Evolutionary conservation across 2,888 invertebrate genomes (phyloP).

Genomic region (Nowickia ferox): DNA sequence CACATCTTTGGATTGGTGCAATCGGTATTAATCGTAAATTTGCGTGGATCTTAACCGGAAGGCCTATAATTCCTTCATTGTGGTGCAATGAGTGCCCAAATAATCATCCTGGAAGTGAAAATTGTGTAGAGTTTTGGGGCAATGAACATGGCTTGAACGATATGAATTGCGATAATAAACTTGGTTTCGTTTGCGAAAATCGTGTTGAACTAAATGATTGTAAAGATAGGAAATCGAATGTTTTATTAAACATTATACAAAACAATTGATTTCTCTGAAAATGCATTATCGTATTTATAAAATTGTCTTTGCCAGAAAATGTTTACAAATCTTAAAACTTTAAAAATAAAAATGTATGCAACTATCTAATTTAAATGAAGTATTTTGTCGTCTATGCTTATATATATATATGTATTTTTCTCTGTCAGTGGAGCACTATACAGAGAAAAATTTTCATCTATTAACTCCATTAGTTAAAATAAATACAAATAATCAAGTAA

Average conservation of each 20-base stretch:
- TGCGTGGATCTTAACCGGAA: constrained; percentile 41
- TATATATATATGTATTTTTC: no score
- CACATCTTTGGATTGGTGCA: constrained; percentile 45
- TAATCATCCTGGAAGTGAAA: constrained; percentile 34
- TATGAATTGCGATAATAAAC: constrained; percentile 35
- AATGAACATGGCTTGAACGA: constrained; percentile 45
- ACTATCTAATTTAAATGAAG: no score
- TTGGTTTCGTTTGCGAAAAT: constrained; percentile 48
- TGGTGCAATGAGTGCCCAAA: constrained; percentile 53
- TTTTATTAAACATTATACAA: constrained; percentile 14
- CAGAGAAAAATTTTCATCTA: no score
- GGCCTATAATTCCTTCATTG: constrained; percentile 40
- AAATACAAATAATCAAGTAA: no score
- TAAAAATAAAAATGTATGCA: no score
- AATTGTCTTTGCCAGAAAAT: no score
- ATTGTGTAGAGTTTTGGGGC: constrained; percentile 53
- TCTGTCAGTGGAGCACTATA: no score
- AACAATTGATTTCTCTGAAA: neutral
- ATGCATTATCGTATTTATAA: no score
- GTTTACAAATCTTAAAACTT: no score
- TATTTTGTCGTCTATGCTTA: no score
- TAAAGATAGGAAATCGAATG: neutral
- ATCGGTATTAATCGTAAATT: constrained; percentile 48
- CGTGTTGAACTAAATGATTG: neutral
- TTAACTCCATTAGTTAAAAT: no score